Conservation (phyloP, 2,888 invertebrate genomes). For the Sphaerophoria rueppellii region DNA sequence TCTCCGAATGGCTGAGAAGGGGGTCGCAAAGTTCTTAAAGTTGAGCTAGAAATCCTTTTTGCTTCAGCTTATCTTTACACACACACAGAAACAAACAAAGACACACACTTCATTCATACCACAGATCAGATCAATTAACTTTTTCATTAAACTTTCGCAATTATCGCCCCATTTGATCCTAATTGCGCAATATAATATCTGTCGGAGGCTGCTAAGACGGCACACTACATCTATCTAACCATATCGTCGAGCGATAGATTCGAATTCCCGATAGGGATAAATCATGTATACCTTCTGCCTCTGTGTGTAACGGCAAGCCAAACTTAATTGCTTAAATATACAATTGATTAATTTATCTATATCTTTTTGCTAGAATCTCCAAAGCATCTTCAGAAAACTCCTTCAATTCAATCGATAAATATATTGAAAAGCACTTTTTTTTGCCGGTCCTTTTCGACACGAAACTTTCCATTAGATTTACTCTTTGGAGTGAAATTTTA, state of each 20-base stretch:
- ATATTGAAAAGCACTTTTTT: constrained; percentile 15
- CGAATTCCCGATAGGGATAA: constrained; percentile 65
- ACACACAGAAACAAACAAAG: neutral
- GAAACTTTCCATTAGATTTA: constrained; percentile 57
- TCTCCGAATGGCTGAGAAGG: constrained; percentile 9
- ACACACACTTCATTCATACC: constrained; percentile 34
- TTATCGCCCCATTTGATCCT: constrained; percentile 74
- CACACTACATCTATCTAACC: neutral
- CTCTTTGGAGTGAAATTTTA: constrained; percentile 53
- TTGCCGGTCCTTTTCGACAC: constrained; percentile 1
- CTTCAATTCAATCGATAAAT: constrained; percentile 64
- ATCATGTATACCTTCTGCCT: constrained; percentile 50
- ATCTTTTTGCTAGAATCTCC: constrained; percentile 67
- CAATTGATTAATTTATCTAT: constrained; percentile 73
- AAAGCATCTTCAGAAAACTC: constrained; percentile 47
- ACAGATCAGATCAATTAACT: constrained; percentile 72
- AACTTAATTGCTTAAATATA: constrained; percentile 72
- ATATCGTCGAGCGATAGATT: constrained; percentile 46
- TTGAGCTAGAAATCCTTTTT: constrained; percentile 8
- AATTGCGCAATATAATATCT: constrained; percentile 73
- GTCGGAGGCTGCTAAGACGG: constrained; percentile 25
- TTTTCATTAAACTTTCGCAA: constrained; percentile 73
- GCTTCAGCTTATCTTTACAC: neutral
- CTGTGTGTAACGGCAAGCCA: constrained; percentile 29
- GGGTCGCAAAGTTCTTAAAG: neutral